These are phyloP conservation scores for Stegodyphus dumicola DNA, from an alignment of 1,140 invertebrate species.

Conservation along the genomic window DNA sequence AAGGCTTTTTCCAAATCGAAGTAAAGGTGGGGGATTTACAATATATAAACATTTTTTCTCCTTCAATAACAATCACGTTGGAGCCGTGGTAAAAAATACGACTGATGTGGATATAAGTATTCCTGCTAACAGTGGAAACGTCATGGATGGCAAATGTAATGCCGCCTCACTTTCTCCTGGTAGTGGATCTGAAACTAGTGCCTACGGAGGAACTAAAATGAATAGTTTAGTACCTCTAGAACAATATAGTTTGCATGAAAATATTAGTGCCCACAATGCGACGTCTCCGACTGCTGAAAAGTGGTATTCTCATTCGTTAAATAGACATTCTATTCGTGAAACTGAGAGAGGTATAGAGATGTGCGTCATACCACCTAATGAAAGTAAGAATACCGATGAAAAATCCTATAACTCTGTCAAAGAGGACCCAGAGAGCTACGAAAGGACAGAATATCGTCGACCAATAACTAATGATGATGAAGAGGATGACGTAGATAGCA, in stretches of 20 bases:
- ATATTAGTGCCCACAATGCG: constrained; percentile 5
- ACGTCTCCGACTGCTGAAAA: constrained; percentile 30
- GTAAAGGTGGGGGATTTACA: constrained; percentile 39
- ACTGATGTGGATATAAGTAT: constrained; percentile 40
- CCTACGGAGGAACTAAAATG: constrained; percentile 34
- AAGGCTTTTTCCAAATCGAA: constrained; percentile 53
- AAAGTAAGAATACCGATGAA: constrained; percentile 5
- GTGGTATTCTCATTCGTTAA: constrained; percentile 41
- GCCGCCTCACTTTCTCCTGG: constrained; percentile 40
- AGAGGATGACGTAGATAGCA: constrained; percentile 41
- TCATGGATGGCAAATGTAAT: constrained; percentile 36
- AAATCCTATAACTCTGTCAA: constrained; percentile 20
- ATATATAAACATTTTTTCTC: constrained; percentile 58
- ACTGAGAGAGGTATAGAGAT: constrained; percentile 50
- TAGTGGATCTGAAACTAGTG: constrained; percentile 46
- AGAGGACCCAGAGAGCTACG: constrained; percentile 23
- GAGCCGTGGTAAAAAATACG: constrained; percentile 30
- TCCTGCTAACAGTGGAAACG: constrained; percentile 14
- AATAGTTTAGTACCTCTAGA: constrained; percentile 51
- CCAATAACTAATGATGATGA: constrained; percentile 41
- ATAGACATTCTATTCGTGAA: constrained; percentile 44
- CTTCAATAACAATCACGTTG: constrained; percentile 54
- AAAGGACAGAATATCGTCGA: constrained; percentile 46
- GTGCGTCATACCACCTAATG: constrained; percentile 41
- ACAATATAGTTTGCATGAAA: constrained; percentile 51